phyloP scores from a whole-genome alignment of 2,888 invertebrate genomes.

The Graphium colonna region DNA sequence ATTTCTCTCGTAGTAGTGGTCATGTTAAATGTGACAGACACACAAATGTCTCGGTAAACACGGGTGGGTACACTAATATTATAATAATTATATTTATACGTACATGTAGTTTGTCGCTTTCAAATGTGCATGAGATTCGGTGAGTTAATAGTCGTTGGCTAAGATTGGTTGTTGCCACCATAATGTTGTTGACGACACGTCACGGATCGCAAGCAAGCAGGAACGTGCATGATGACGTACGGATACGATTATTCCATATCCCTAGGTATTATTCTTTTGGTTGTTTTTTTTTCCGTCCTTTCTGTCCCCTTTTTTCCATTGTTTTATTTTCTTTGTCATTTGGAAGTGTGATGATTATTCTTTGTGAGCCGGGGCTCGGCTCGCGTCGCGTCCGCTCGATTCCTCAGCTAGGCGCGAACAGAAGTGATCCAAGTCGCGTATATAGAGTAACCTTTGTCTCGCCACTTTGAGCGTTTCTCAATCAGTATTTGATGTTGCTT shows the following conservation, averaged over 20 bases:
- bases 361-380: neutral
- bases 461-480: too few relatives aligned
- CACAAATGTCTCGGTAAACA: slow-evolving; percentile 55
- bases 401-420: too few relatives aligned
- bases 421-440: too few relatives aligned
- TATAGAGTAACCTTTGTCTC: too few relatives aligned
- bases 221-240: slow-evolving; percentile 64
- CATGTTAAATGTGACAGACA: slow-evolving; percentile 51
- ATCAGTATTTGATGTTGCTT: too few relatives aligned
- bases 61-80: slow-evolving; percentile 79
- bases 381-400: neutral
- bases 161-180: slow-evolving; percentile 3
- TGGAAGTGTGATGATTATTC: slow-evolving; percentile 1
- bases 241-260: slow-evolving; percentile 27
- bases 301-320: neutral
- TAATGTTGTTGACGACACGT: slow-evolving; percentile 30
- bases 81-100: slow-evolving; percentile 41
- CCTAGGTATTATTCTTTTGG: slow-evolving; percentile 10
- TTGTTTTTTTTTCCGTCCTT: neutral
- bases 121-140: slow-evolving; percentile 70
- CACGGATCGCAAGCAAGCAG: slow-evolving; percentile 52
- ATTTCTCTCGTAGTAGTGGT: slow-evolving; percentile 73
- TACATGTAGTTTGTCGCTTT: slow-evolving; percentile 76
- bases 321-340: neutral
- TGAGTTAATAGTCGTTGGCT: slow-evolving; percentile 57